A percentile compares a stretch with the other conserved stretches of the same genome.
These are phyloP conservation scores for Campoplex capitator DNA, from an alignment of 2,888 invertebrate genomes.

Conservation along the genomic window DNA sequence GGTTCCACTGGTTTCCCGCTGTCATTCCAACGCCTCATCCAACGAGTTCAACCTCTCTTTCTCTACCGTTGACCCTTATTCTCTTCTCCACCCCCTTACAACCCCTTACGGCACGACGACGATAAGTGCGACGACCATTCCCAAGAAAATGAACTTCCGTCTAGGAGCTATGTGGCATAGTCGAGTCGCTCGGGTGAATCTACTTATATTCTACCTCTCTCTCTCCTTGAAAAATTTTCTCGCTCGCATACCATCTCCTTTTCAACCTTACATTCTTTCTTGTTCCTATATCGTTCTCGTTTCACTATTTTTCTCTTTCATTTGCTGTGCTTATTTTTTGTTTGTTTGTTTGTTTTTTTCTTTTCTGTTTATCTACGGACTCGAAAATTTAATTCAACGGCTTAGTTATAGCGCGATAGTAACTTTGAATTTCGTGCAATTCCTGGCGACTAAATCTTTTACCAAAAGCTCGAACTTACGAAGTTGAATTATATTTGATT, in stretches of 20 bases:
- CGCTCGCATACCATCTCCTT: conserved; percentile 52
- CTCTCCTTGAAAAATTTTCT: conserved; percentile 50
- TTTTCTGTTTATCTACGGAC: neutral
- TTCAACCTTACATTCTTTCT: conserved; percentile 49
- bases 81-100: conserved; percentile 39
- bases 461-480: no score
- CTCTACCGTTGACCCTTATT: conserved; percentile 54
- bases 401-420: neutral
- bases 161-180: conserved; percentile 62
- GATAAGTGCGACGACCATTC: conserved; percentile 69
- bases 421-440: neutral
- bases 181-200: conserved; percentile 48
- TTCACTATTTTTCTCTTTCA: neutral
- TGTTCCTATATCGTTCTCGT: conserved; percentile 23
- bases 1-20: conserved; percentile 52
- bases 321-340: neutral
- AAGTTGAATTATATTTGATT: neutral
- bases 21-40: conserved; percentile 51
- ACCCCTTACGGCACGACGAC: conserved; percentile 54
- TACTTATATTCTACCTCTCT: conserved; percentile 63
- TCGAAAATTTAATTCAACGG: conserved; percentile 4
- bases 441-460: neutral
- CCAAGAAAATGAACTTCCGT: conserved; percentile 72
- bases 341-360: neutral
- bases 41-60: conserved; percentile 41